Evolutionary conservation across 2,888 invertebrate species (phyloP).

Genomic region (Hydrotaea cyrtoneurina): DNA sequence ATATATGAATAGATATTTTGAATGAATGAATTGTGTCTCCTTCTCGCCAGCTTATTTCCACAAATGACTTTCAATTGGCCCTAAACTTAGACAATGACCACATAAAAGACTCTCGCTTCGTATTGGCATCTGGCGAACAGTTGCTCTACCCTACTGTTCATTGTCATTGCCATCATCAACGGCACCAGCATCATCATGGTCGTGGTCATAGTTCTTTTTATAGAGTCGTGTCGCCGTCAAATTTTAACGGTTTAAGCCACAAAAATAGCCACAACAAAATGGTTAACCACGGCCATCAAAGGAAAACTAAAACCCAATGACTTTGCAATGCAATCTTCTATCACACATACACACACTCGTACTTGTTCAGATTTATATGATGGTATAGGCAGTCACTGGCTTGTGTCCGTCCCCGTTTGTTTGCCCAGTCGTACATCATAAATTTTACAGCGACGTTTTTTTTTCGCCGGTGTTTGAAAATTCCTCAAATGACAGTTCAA

Average conservation of each 20-base stretch:
- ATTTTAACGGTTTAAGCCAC: conserved; percentile 20
- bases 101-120: not conserved
- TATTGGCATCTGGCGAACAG: not conserved
- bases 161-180: not conserved
- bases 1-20: too few relatives aligned
- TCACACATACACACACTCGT: too few relatives aligned
- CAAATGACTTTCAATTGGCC: not conserved
- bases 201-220: not conserved
- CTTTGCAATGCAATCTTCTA: not conserved
- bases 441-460: not conserved
- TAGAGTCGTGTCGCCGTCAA: not conserved
- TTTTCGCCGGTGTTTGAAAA: not conserved
- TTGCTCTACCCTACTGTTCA: not conserved
- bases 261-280: not conserved
- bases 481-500: conserved; percentile 1
- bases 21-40: too few relatives aligned
- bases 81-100: not conserved
- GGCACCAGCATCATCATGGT: not conserved
- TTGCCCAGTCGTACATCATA: not conserved
- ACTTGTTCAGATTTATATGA: not conserved
- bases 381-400: not conserved
- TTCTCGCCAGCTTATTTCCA: too few relatives aligned
- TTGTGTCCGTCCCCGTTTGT: not conserved
- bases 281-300: conserved; percentile 17
- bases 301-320: conserved; percentile 22